A percentile compares a stretch with the other conserved stretches of the same genome.
phyloP scores from a whole-genome alignment of 2,797 vertebrate species.

The Gallinago nigripennis region DNA sequence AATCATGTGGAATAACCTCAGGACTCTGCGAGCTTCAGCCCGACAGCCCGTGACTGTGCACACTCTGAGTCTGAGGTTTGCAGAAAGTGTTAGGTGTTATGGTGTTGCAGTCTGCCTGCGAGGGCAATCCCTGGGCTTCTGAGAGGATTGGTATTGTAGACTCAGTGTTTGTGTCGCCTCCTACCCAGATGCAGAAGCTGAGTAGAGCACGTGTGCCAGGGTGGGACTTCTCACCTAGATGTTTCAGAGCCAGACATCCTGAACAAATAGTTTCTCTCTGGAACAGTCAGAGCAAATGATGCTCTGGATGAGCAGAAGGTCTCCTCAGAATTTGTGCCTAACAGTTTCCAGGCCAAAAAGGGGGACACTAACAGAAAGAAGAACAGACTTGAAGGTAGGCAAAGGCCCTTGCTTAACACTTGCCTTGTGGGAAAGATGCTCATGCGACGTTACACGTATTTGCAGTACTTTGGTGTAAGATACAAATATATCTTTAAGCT shows the following conservation, averaged over 20 bases:
- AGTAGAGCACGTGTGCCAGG: fast-evolving
- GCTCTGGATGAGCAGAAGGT: neutral
- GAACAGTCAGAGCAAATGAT: neutral
- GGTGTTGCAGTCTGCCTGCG: neutral
- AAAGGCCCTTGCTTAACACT: neutral
- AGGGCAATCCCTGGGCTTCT: neutral
- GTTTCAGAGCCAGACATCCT: neutral
- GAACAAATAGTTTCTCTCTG: neutral
- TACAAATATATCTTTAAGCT: fast-evolving
- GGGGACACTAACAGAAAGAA: fast-evolving
- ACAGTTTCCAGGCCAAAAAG: neutral
- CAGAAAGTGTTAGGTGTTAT: fast-evolving
- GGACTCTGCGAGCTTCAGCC: neutral
- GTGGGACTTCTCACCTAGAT: neutral
- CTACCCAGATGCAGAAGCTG: neutral
- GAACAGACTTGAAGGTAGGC: neutral
- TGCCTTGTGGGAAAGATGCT: neutral
- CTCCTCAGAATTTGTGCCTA: neutral
- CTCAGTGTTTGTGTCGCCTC: neutral
- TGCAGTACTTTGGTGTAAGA: fast-evolving
- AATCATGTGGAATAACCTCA: fast-evolving
- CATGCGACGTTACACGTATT: fast-evolving
- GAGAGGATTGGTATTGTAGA: fast-evolving
- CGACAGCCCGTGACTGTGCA: fast-evolving
- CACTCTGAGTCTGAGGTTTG: fast-evolving